Base-by-base conservation (phyloP, 2,888 invertebrate genomes). In the Pollenia griseotomentosa region DNA sequence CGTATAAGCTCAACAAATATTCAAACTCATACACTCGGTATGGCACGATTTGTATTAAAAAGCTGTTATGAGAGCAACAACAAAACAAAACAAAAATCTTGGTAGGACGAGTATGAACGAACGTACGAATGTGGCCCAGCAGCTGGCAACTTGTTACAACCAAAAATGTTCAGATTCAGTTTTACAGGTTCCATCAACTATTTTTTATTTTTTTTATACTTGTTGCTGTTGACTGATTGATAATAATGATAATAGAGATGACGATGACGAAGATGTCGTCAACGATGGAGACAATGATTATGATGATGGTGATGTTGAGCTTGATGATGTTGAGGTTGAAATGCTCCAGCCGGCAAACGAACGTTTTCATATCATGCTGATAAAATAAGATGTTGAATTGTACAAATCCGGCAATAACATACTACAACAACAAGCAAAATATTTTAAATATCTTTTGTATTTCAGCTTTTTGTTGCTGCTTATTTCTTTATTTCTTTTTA, bases 381-480 rank as follows among this genome's bases (percentile, higher is more conserved):
- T 87, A 63, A 81, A 87, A 87, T 87, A 87, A 87, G 85, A 87
- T 88, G 88, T 87, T 88, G 87, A 81, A 85, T 87, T 88, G 88
- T 84, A 87, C 88, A 87, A 87, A 87, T 88, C 84, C 82, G 87
- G 87, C 83, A 84, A 82, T 83, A 87, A 68, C 77, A 81, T 81
- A 78, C 63, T 81, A 78, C 63, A 85, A 87, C 73, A 79, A 73
- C 59, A 51, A 51, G 61, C 73, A 83, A 86, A 83, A 55, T 84
- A 81, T 82, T 63, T 82, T 44, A 66, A 81, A 81, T 81, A 79
- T 77, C 79, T 79, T 59, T 71, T 65, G 40, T 14, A 12, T 10
- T 11, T 51, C 10, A 14, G 19, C 23, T 73, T 51, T 23, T 48
- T 48, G 3, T 82, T 57, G 48, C 16, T 68, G 57, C 42, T 42